These are phyloP conservation scores for Lepidurus couesii DNA, from an alignment of 1,140 invertebrate species.

Conservation along the genomic window DNA sequence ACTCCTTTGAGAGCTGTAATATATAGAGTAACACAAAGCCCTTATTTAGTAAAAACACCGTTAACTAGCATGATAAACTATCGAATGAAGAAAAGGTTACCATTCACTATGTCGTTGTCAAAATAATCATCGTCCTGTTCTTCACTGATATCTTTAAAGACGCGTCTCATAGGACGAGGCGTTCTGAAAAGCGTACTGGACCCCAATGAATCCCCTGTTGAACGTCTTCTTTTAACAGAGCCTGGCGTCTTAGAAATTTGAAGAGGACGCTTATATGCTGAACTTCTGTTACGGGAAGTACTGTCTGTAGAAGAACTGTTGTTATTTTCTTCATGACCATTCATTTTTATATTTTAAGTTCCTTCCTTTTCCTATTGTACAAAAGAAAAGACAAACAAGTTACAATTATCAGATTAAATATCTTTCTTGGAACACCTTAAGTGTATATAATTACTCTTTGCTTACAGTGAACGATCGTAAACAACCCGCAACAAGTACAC, in stretches of 20 bases:
- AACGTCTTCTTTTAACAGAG: background rate
- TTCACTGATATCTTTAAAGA: background rate
- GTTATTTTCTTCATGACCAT: background rate
- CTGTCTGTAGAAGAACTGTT: background rate
- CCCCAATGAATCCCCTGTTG: background rate
- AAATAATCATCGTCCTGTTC: background rate
- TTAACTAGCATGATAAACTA: background rate
- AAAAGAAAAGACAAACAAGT: too few relatives aligned
- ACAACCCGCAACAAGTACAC: too few relatives aligned
- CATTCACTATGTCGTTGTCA: background rate
- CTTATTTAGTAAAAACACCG: background rate
- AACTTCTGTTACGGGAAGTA: background rate
- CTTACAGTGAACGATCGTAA: too few relatives aligned
- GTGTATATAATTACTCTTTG: too few relatives aligned
- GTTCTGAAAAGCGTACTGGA: background rate
- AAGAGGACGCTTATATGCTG: background rate
- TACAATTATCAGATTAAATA: too few relatives aligned
- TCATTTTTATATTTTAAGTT: background rate
- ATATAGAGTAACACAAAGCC: background rate
- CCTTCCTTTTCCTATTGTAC: too few relatives aligned
- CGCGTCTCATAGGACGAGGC: background rate
- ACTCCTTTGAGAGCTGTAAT: background rate
- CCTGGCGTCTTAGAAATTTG: background rate
- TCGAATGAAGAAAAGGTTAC: background rate
- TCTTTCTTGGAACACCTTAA: too few relatives aligned